Evolutionary conservation across 2,888 invertebrate species (phyloP).

Genomic region (Cheilosia urbana): DNA sequence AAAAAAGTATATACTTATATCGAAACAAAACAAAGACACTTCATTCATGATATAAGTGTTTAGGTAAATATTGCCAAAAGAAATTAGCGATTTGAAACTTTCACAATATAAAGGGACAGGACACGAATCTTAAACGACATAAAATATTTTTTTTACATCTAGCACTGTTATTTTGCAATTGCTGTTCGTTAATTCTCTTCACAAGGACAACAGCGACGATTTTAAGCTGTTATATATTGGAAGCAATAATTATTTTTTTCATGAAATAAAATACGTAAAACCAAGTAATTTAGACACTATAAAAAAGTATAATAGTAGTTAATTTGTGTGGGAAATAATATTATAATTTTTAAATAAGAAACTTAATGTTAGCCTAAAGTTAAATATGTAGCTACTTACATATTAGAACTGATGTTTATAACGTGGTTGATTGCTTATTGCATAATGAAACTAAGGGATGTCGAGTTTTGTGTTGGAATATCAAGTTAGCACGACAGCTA

Average conservation of each 20-base stretch:
- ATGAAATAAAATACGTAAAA: not conserved
- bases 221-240: constrained; percentile 50
- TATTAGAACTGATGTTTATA: too few relatives aligned
- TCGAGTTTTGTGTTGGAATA: too few relatives aligned
- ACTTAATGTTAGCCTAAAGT: too few relatives aligned
- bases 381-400: too few relatives aligned
- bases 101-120: constrained; percentile 42
- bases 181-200: constrained; percentile 66
- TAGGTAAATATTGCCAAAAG: constrained; percentile 21
- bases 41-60: constrained; percentile 6
- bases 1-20: not conserved
- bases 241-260: constrained; percentile 60
- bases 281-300: not conserved
- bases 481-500: too few relatives aligned
- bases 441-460: too few relatives aligned
- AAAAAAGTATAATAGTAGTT: too few relatives aligned
- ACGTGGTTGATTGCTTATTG: too few relatives aligned
- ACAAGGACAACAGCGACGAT: constrained; percentile 51
- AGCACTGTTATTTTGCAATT: constrained; percentile 61
- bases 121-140: constrained; percentile 56
- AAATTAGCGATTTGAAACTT: constrained; percentile 37
- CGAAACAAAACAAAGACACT: constrained; percentile 44
- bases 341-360: too few relatives aligned
- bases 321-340: too few relatives aligned
- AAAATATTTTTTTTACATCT: constrained; percentile 38